phyloP scores from a whole-genome alignment of 2,113 vertebrate genomes.

The Phalacrocorax pelagicus region DNA sequence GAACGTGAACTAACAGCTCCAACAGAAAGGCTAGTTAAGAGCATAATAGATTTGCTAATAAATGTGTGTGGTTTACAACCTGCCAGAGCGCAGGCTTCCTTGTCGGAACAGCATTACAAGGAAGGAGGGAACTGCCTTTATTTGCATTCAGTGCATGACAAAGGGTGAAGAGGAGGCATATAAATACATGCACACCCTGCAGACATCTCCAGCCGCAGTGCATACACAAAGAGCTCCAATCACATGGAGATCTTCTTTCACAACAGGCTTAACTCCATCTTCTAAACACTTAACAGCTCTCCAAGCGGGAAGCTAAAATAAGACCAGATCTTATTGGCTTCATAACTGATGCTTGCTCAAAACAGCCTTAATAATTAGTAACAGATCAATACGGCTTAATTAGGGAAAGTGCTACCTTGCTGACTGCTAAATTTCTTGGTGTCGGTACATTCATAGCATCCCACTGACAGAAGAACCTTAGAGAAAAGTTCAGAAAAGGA shows the following conservation, averaged over 20 bases:
- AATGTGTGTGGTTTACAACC: constrained; percentile 13
- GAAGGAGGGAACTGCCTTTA: constrained; percentile 12
- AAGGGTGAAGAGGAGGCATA: not conserved
- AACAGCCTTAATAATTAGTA: not conserved
- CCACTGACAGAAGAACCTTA: not conserved
- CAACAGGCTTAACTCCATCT: not conserved
- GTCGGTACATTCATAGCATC: not conserved
- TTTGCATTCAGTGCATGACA: constrained; percentile 30
- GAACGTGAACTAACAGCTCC: constrained; percentile 23
- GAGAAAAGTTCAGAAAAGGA: not conserved
- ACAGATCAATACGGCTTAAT: not conserved
- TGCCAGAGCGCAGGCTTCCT: not conserved
- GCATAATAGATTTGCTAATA: constrained; percentile 1
- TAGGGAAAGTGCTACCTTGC: not conserved
- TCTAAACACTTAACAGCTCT: not conserved
- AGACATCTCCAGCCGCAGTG: not conserved
- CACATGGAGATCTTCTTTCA: not conserved
- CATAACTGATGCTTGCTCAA: not conserved
- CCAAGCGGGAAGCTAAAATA: not conserved
- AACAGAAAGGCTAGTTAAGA: not conserved
- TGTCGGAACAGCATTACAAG: constrained; percentile 9
- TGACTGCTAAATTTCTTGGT: not conserved
- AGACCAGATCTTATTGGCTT: not conserved
- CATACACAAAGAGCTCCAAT: not conserved
- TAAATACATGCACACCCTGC: not conserved